phyloP scores from a whole-genome alignment of 1,140 invertebrate genomes.

The Trichoplusia ni region DNA sequence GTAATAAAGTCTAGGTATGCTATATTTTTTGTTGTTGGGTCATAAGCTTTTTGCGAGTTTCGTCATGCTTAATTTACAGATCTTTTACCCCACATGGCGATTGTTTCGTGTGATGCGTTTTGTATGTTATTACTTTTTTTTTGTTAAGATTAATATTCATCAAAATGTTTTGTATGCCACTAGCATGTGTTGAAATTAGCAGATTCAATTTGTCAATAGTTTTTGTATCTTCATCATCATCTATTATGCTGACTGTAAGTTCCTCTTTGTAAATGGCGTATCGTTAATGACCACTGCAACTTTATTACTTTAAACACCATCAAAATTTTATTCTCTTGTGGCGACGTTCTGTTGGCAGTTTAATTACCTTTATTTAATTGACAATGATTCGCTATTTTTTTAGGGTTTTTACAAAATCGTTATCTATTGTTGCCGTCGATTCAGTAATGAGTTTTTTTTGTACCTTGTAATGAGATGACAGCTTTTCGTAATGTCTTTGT shows the following conservation, averaged over 20 bases:
- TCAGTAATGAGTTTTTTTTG: slow-evolving; percentile 51
- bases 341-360: slow-evolving; percentile 6
- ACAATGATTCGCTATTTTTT: slow-evolving; percentile 21
- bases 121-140: slow-evolving; percentile 45
- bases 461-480: slow-evolving; percentile 48
- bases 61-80: slow-evolving; percentile 43
- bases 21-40: slow-evolving; percentile 40
- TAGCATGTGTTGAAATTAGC: slow-evolving; percentile 52
- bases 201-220: slow-evolving; percentile 70
- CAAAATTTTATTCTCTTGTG: slow-evolving; percentile 30
- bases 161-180: slow-evolving; percentile 40
- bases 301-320: slow-evolving; percentile 64
- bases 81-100: slow-evolving; percentile 39
- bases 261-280: slow-evolving; percentile 54
- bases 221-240: slow-evolving; percentile 57
- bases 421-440: slow-evolving; percentile 45
- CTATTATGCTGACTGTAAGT: slow-evolving; percentile 48
- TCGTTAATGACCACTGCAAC: slow-evolving; percentile 60
- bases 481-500: slow-evolving; percentile 24
- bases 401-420: slow-evolving; percentile 43
- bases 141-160: slow-evolving; percentile 37
- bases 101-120: slow-evolving; percentile 42
- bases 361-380: slow-evolving; percentile 17
- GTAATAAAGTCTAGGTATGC: slow-evolving; percentile 38
- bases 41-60: slow-evolving; percentile 34